Base-by-base conservation (phyloP, 2,888 invertebrate species). In the Pyrgus malvae region DNA sequence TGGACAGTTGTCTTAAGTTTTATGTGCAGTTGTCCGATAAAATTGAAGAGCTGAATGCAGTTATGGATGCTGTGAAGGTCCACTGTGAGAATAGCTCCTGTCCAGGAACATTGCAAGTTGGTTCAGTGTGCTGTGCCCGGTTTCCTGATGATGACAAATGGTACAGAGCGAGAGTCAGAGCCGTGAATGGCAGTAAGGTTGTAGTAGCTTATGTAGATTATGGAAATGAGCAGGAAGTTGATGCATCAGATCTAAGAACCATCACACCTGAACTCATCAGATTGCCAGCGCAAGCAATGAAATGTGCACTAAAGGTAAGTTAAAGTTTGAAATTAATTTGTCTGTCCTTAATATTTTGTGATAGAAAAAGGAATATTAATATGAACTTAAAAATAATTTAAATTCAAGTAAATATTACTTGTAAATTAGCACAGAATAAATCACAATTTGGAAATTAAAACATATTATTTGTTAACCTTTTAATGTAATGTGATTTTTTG, bases 131-230 rank as follows among this genome's bases (percentile, higher is more conserved):
- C 69, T 94, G 94, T 62, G 98, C 98, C 0, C 93, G 94, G 56
- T 99, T 95, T 73, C 92, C 93, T 41, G 92, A 87, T 44, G 97
- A 97, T 79, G 92, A 92, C 23, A 94, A 95, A 70, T 99, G 98
- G 98, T 99, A 99, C 78, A 91, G 99, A 62, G 98, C 97, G 0
- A 92, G 93, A 72, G 92, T 98, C 6, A 90, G 93, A 59, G 92
- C 92, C 33, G 82, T 93, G 3, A 90, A 91, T 25, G 90, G 87
- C 1, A 89, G 89, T 3, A 92, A 92, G 58, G 91, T 94, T 0
- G 84, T 92, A 51, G 95, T 99, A 1, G 91, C 94, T 2, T 99
- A 97, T 83, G 94, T 99, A 11, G 99, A 99, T 86, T 99, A 96
- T 85, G 99, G 99, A 4, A 99, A 99, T 82, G 95, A 96, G 69